Percentiles rank a stretch among this genome's conserved stretches.
phyloP scores from a whole-genome alignment of 2,797 vertebrate genomes.

The Rhincodon typus region DNA sequence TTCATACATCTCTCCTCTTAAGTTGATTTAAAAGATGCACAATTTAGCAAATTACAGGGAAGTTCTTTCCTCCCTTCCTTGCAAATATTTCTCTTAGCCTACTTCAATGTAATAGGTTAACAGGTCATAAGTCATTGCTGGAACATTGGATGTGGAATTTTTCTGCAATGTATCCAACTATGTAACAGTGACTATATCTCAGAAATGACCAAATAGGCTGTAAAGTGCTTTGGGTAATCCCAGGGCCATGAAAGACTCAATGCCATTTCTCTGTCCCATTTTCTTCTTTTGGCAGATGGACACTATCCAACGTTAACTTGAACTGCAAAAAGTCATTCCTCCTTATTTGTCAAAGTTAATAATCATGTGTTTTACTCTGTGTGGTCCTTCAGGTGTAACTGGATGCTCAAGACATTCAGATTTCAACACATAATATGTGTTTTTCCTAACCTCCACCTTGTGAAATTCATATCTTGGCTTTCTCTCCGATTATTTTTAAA shows the following conservation, averaged over 20 bases:
- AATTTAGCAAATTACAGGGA: not conserved
- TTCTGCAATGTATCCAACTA: not conserved
- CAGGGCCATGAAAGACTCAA: not conserved
- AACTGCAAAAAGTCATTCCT: not conserved
- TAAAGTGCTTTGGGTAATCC: not conserved
- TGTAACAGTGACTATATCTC: not conserved
- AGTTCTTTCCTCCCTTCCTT: not conserved
- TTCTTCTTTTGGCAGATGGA: not conserved
- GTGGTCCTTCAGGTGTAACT: not conserved
- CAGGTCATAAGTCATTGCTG: not conserved
- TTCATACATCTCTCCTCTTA: not conserved
- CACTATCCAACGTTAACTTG: not conserved
- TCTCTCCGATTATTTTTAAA: not conserved
- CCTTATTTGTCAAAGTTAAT: not conserved
- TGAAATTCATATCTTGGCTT: not conserved
- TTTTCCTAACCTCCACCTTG: not conserved
- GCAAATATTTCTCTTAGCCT: not conserved
- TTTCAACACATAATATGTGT: not conserved
- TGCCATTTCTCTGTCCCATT: not conserved
- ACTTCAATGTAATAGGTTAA: not conserved
- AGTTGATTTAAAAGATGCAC: not conserved
- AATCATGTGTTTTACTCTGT: not conserved
- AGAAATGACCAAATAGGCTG: not conserved
- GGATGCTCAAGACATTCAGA: not conserved
- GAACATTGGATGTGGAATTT: not conserved